Percentiles rank a stretch among this genome's conserved stretches.
phyloP scores from a whole-genome alignment of 2,888 invertebrate genomes.

The Idaea straminata region DNA sequence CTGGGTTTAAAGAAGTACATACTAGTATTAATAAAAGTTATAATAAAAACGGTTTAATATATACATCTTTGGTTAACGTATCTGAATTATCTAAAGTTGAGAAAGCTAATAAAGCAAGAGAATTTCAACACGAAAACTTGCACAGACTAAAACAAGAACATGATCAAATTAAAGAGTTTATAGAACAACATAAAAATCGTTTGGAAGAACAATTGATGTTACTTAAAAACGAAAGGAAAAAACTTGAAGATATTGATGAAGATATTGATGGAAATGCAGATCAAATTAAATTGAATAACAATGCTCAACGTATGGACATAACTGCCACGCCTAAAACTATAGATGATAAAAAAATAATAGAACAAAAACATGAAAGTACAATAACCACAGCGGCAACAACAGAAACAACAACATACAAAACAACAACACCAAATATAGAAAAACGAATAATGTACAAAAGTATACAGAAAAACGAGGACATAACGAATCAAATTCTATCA shows the following conservation, averaged over 20 bases:
- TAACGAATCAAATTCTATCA: slow-evolving; percentile 56
- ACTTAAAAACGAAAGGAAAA: slow-evolving; percentile 48
- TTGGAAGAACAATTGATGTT: slow-evolving; percentile 51
- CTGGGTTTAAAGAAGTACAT: slow-evolving; percentile 64
- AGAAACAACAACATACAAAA: background rate
- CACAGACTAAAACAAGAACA: slow-evolving; percentile 39
- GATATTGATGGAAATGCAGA: slow-evolving; percentile 6
- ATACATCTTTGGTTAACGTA: slow-evolving; percentile 60
- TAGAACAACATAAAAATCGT: slow-evolving; percentile 49
- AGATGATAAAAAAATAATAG: slow-evolving; percentile 15
- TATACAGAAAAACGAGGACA: slow-evolving; percentile 51
- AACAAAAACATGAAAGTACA: slow-evolving; percentile 16
- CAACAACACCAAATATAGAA: slow-evolving; percentile 14
- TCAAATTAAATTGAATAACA: background rate
- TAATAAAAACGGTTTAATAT: slow-evolving; percentile 57
- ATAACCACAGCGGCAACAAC: slow-evolving; percentile 12
- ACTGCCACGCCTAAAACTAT: background rate
- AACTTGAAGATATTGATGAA: slow-evolving; percentile 34
- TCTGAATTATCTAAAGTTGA: slow-evolving; percentile 65
- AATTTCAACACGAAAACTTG: background rate
- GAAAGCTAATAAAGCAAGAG: slow-evolving; percentile 38
- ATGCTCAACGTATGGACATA: background rate
- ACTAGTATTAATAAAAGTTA: slow-evolving; percentile 67
- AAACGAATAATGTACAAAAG: slow-evolving; percentile 36
- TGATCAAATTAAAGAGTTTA: slow-evolving; percentile 42